These are phyloP conservation scores for Pogonocichla stellata DNA, from an alignment of 2,113 vertebrate genomes.

Conservation along the genomic window DNA sequence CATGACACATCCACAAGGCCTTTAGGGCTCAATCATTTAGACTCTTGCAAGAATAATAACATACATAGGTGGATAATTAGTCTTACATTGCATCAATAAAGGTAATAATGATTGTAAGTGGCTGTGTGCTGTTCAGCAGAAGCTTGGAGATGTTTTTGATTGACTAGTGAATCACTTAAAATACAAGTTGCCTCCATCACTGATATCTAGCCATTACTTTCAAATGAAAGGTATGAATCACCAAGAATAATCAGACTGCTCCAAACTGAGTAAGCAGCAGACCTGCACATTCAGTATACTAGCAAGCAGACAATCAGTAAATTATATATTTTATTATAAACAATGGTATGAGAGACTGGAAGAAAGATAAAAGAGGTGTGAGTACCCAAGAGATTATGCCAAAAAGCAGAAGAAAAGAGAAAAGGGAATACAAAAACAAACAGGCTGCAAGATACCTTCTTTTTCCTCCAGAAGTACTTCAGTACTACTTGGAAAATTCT, in stretches of 20 bases:
- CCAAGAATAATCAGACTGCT: not conserved
- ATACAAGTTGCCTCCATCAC: not conserved
- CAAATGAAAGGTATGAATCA: slow-evolving; percentile 27
- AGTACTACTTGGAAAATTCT: not conserved
- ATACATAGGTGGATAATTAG: slow-evolving; percentile 59
- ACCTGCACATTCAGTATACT: not conserved
- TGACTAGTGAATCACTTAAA: slow-evolving; percentile 41
- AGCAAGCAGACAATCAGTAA: not conserved
- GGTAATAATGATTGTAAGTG: not conserved
- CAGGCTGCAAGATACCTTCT: not conserved
- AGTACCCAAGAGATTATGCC: not conserved
- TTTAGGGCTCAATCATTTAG: slow-evolving; percentile 37
- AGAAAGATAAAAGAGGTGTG: not conserved
- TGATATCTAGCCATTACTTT: slow-evolving; percentile 21
- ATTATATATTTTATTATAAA: not conserved
- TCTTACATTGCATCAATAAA: slow-evolving; percentile 29
- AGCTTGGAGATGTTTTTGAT: slow-evolving; percentile 20
- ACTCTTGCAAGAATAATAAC: slow-evolving; percentile 47
- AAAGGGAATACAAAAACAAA: not conserved
- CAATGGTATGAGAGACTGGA: not conserved
- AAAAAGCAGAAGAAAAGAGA: not conserved
- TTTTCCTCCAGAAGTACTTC: not conserved
- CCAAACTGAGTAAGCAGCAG: not conserved
- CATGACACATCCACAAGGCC: slow-evolving; percentile 45
- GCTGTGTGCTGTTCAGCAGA: slow-evolving; percentile 24